Base-by-base conservation (phyloP, 2,113 vertebrate genomes). In the Platichthys flesus region DNA sequence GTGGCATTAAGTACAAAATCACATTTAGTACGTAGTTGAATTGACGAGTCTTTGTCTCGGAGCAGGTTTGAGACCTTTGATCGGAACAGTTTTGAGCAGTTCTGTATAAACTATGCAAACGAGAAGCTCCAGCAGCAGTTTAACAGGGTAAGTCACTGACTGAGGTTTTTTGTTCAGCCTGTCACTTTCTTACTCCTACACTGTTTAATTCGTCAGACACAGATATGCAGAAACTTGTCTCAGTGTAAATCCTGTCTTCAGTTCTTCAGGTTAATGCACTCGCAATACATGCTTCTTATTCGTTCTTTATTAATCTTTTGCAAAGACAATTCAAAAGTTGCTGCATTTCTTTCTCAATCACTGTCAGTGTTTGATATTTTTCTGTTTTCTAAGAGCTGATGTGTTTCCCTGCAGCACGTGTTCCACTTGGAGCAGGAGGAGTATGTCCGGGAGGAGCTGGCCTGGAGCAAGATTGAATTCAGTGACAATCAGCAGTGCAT, bases 101-200 rank as follows among this genome's bases (percentile, higher is more conserved):
- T 96, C 85, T 95, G 95, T 76, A 96, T 96, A 74, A 96, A 96
- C 81, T 96, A 94, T 42, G 95, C 95, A 8, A 96, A 96, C 60
- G 95, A 96, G 80, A 96, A 96, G 70, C 91, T 96, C 47, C 95
- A 96, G 69, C 95, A 96, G 71, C 95, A 96, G 63, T 95, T 96
- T 82, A 95, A 94, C 85, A 89, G 92, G 92, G 95, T 96, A 72
- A 85, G 94, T 86, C 8, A 47, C 45, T 14, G 3, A 15, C 0
- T 20, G n/a, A 31, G 18, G 9, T n/a, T 1, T 24, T 37, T 2
- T 37, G 35, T 60, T 10, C 23, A 23, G 10, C 16, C 42, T 23
- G 2, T 58, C 20, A 31, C 51, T 4, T 63, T n/a, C 59, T 21
- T 21, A 40, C 20, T 62, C 35, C 20, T 61, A 21, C 6, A n/a